Base-by-base conservation (phyloP, 2,888 invertebrate species). In the Chelonus formosanus region DNA sequence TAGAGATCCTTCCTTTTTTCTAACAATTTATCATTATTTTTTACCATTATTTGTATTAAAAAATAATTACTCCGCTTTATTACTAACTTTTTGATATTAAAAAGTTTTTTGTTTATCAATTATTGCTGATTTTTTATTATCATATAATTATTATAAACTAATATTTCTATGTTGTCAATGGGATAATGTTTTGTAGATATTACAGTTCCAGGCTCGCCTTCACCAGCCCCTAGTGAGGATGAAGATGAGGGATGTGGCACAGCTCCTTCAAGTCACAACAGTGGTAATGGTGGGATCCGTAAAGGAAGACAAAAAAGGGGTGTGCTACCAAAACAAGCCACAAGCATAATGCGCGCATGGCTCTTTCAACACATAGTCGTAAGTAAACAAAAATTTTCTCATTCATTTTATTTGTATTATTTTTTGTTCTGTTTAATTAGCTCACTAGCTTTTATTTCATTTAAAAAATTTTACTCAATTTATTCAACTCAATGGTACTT, bases 331-430 rank as follows among this genome's bases (percentile, higher is more conserved):
- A 92, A 97, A 79, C 95, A 95, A 82, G 97, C 97, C 72, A 98
- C 97, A 62, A 96, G 96, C 85, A 95, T 95, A 72, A 95, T 97
- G 95, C 87, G 97, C 72, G 94, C 96, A 62, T 97, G 97, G 97
- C 89, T 97, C 71, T 97, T 97, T 86, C 96, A 97, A 83, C 97
- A 97, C 85, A 89, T 97, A 78, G 96, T 96, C 85, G 97, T 96
- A 84, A 89, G 91, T 85, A 71, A 5, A 43, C 40, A 40, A 4
- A 40, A 40, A 40, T 20, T 20, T 20, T 20, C 20, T 20, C 20
- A 20, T 20, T 20, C 20, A 20, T 20, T 20, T 20, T 20, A 20
- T 20, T 20, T 20, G 20, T 20, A 20, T 20, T 20, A 20, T 20
- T 20, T 20, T 40, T 40, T 40, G 40, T 40, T 40, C 6, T 40